Base-by-base conservation (phyloP, 2,797 vertebrate species). In the Lates japonicus region DNA sequence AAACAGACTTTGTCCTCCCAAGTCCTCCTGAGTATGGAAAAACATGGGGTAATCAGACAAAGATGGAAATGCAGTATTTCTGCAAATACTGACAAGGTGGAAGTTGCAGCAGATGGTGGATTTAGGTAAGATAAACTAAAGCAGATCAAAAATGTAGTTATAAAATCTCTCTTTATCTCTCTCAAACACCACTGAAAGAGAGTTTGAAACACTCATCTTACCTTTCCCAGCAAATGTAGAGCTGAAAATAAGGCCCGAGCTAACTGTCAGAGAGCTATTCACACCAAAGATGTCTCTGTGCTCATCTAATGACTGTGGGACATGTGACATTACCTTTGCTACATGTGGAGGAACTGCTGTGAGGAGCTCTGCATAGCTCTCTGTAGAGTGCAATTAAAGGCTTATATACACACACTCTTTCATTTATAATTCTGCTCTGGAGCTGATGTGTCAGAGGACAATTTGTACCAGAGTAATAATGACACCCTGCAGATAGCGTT, bases 221-320 rank as follows among this genome's bases (percentile, higher is more conserved):
- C 46, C 44, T 77, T 70, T 77, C 52, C 57, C 22, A 70, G 31
- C 22, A 54, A 39, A 37, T 11, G 74, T 7, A 1, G 48, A 66
- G 78, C 64, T 74, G 78, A 70, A 76, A 88, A 79, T 78, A 74
- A 78, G 61, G 51, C 58, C 61, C 4, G n/a, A 59, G 74, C 16
- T 25, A 62, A 48, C 31, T 54, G 65, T 77, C 72, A 72, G 46
- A 61, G 49, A 57, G 20, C 41, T 68, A 20, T 69, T 84, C 78
- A 79, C 80, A 74, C 68, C 9, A 2, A 55, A 49, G 59, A 74
- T 17, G 62, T 68, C 65, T 79, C 76, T 44, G 33, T 57, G 74
- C 83, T 71, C 19, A 69, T 79, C 39, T 87, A 82, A 87, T 86
- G 78, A 88, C 74, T 69, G 61, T 42, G 52, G 7, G 80, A 73